Evolutionary conservation across 2,888 invertebrate species (phyloP), one percentile per base, ranked within the genome.

Genomic region (Sycophila texana): DNA sequence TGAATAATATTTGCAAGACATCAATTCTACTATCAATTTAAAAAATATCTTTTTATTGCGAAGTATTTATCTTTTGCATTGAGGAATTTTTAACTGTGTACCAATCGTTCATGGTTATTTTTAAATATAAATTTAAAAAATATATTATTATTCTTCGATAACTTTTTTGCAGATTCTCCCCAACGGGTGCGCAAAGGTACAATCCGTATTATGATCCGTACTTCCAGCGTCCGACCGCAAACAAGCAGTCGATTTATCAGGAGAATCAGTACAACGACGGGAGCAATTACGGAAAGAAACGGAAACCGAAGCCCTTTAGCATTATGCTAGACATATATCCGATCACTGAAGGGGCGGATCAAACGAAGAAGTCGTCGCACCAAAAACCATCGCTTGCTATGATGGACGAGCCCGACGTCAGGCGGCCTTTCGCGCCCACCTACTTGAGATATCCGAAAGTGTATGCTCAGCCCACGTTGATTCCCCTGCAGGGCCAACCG

Each of bases 291-390:
- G 82, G 70, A 2, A 88, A 88, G 58, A 88, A 84, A 55, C 82
- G 83, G 2, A 89, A 89, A 75, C 86, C 88, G 0, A 89, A 93
- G 83, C 93, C 94, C 0, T 93, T 94, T 78, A 94, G 94, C 83
- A 91, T 94, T 0, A 93, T 94, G 91, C 87, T 94, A 30, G 94
- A 94, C 83, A 92, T 94, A 74, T 93, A 92, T 88, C 94, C 94
- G 0, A 90, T 94, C 66, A 90, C 92, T 66, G 90, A 91, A 16
- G 67, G 20, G 10, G 47, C 86, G 4, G 82, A 84, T 65, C 88
- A 89, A 7, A 86, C 86, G 49, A 87, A 87, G 85, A 57, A 87
- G 84, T 67, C 58, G 10, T 71, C 71, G 2, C 60, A 14, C 26
- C 18, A 26, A 1, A 81, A 76, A 57, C 16, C 66, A 2, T 60